Base-by-base conservation (phyloP, 2,797 vertebrate species). In the Sternotherus odoratus region DNA sequence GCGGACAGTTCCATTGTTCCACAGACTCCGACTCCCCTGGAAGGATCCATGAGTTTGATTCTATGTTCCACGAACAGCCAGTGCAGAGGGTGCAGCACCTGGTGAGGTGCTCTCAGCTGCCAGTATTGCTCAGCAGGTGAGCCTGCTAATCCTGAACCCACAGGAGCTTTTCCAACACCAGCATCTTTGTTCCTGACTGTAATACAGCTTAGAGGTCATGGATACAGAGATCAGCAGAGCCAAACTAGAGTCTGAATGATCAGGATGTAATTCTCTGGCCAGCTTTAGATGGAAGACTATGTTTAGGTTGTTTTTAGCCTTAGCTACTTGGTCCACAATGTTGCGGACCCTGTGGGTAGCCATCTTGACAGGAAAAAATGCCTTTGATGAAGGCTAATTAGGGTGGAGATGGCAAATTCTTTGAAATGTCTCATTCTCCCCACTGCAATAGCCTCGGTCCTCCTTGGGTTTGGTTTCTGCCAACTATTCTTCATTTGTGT, bases 71-170 rank as follows among this genome's bases (percentile, higher is more conserved):
- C 4, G 19, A 23, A 0, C 1, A 63, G n/a, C 15, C 30, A 63
- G 51, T 3, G 4, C 60, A 88, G 33, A 77, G 6, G 4, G 12
- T 1, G 0, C n/a, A 33, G 83, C 0, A 0, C 0, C 0, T 51
- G 5, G 11, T 69, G 30, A 28, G 0, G 0, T 46, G 24, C 30
- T 56, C 43, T 69, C 50, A 33, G 77, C 28, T 48, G 54, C 66
- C 75, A 2, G 0, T 3, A n/a, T 1, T 0, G 48, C 74, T 75
- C 79, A 16, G 54, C 83, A 83, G 8, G 26, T 49, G 33, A 48
- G 11, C 30, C 63, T 11, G 54, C 74, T 49, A 39, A 1, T 24
- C 21, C 12, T 19, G 39, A 75, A n/a, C 53, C 26, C 12, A 39
- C 13, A 17, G 39, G n/a, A 91, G 48, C 81, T 39, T n/a, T 51